These are phyloP conservation scores for Amiota mariae DNA, from an alignment of 2,888 invertebrate genomes.

Conservation along the genomic window DNA sequence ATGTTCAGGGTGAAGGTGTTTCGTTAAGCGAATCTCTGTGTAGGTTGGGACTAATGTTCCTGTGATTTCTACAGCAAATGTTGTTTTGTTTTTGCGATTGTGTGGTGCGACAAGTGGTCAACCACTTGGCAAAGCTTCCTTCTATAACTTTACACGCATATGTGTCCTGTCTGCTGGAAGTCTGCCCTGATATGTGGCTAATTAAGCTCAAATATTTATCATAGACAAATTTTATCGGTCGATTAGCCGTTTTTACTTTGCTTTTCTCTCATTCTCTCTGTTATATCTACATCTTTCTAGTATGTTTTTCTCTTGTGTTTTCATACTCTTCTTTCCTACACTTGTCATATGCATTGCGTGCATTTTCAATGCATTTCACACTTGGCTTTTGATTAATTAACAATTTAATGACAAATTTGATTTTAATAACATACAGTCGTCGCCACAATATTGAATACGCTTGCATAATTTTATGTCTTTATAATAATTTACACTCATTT, in stretches of 20 bases:
- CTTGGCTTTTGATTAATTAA: slow-evolving; percentile 23
- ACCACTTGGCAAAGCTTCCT: slow-evolving; percentile 43
- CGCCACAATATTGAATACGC: slow-evolving; percentile 18
- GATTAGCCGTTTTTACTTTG: neutral
- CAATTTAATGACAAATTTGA: slow-evolving; percentile 19
- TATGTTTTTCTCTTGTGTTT: neutral
- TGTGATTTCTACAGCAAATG: neutral
- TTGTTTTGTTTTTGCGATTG: neutral
- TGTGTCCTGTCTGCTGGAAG: slow-evolving; percentile 42
- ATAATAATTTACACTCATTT: slow-evolving; percentile 8
- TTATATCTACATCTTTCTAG: neutral
- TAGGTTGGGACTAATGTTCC: neutral
- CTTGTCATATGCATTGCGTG: slow-evolving; percentile 1
- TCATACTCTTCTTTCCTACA: neutral
- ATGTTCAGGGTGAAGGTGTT: neutral
- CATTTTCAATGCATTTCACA: neutral
- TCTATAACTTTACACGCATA: slow-evolving; percentile 41
- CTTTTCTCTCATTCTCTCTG: neutral
- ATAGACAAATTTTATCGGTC: neutral
- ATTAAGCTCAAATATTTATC: slow-evolving; percentile 13
- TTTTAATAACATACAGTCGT: slow-evolving; percentile 25
- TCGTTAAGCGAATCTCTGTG: neutral
- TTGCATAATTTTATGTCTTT: slow-evolving; percentile 10
- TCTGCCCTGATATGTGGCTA: neutral
- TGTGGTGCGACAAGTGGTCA: slow-evolving; percentile 47